These are phyloP conservation scores for Lepidotrigona ventralis DNA, from an alignment of 1,140 invertebrate species.

Conservation along the genomic window DNA sequence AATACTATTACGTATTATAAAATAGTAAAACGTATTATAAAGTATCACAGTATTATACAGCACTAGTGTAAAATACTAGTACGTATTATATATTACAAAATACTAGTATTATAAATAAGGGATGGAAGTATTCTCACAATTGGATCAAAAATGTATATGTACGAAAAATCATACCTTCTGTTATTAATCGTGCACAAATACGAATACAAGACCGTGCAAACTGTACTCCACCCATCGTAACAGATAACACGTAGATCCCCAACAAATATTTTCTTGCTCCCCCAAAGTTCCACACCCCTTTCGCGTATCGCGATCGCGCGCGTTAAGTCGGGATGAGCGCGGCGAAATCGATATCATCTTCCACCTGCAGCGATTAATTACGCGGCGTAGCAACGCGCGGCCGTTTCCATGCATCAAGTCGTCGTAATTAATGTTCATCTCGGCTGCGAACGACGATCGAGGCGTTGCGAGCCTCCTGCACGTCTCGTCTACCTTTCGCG, in stretches of 20 bases:
- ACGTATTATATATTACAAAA: no score
- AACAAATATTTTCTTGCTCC: neutral
- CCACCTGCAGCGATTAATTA: slow-evolving; percentile 58
- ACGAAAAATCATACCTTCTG: no score
- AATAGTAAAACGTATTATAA: no score
- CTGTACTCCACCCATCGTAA: no score
- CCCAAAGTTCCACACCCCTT: neutral
- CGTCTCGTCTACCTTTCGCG: neutral
- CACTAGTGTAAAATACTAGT: no score
- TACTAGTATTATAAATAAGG: no score
- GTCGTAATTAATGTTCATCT: slow-evolving; percentile 53
- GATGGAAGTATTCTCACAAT: no score
- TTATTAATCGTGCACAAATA: no score
- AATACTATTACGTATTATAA: no score
- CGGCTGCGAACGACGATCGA: slow-evolving; percentile 15
- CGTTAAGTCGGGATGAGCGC: neutral
- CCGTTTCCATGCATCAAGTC: slow-evolving; percentile 55
- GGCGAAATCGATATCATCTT: slow-evolving; percentile 59
- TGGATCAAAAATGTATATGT: no score
- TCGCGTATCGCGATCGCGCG: neutral
- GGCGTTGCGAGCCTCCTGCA: slow-evolving; percentile 5
- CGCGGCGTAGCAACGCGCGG: slow-evolving; percentile 15
- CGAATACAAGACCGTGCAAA: no score
- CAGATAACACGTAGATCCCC: neutral
- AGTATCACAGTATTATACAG: no score